These are phyloP conservation scores for Ligdia adustata DNA, from an alignment of 2,888 invertebrate species.

Conservation along the genomic window DNA sequence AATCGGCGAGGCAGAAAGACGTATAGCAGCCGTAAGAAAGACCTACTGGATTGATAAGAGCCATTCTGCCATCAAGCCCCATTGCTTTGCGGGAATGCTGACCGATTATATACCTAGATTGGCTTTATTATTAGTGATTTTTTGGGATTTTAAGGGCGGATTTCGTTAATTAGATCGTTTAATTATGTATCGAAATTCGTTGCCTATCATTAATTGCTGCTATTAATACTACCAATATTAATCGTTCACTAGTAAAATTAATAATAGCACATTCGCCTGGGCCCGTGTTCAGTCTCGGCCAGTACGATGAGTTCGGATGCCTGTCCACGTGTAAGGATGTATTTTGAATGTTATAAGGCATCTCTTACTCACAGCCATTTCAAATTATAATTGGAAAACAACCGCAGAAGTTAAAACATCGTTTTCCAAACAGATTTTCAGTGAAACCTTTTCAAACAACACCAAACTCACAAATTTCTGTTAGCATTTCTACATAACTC, in stretches of 20 bases:
- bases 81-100: slow-evolving; percentile 55
- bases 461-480: slow-evolving; percentile 17
- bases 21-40: slow-evolving; percentile 65
- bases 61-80: slow-evolving; percentile 61
- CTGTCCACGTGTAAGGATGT: no score
- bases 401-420: neutral
- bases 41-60: slow-evolving; percentile 65
- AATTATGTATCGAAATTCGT: no score
- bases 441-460: slow-evolving; percentile 4
- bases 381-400: slow-evolving; percentile 1
- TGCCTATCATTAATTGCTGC: no score
- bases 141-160: no score
- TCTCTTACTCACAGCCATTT: no score
- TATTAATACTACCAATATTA: no score
- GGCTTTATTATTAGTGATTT: slow-evolving; percentile 42
- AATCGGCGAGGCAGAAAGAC: slow-evolving; percentile 67
- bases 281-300: no score
- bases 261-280: no score
- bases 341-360: no score
- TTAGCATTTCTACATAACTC: slow-evolving; percentile 11
- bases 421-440: neutral
- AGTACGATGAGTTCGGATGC: no score
- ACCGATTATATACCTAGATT: slow-evolving; percentile 49
- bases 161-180: no score
- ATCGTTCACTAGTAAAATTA: no score